Evolutionary conservation across 2,797 vertebrate species (phyloP).

Genomic region (Chiloscyllium punctatum): DNA sequence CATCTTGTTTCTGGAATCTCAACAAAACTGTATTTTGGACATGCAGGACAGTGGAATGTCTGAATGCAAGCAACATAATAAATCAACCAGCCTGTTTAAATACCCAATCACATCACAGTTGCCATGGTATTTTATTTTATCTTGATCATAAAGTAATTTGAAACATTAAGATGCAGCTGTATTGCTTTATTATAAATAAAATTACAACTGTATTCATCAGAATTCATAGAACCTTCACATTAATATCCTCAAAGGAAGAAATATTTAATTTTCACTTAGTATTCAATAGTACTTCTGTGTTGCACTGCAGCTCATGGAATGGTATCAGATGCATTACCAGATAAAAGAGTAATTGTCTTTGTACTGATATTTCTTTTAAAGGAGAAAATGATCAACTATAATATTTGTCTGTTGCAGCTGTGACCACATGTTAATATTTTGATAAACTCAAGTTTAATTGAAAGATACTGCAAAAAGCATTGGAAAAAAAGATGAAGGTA

Average conservation of each 20-base stretch:
- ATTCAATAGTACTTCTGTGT: not conserved
- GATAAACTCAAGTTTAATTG: not conserved
- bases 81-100: not conserved
- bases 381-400: not conserved
- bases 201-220: not conserved
- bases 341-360: not conserved
- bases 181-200: not conserved
- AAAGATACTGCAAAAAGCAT: not conserved
- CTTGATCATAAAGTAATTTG: not conserved
- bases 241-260: not conserved
- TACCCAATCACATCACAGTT: conserved; percentile 1
- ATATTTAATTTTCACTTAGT: not conserved
- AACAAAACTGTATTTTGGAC: not conserved
- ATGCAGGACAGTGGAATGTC: not conserved
- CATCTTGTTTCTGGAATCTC: not conserved
- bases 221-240: not conserved
- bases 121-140: not conserved
- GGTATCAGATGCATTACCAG: not conserved
- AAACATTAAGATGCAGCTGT: not conserved
- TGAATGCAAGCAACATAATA: not conserved
- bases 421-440: not conserved
- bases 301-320: not conserved
- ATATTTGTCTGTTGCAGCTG: not conserved
- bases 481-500: no score
- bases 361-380: not conserved